Conservation (phyloP, 2,113 vertebrate species). For the Paramisgurnus dabryanus region DNA sequence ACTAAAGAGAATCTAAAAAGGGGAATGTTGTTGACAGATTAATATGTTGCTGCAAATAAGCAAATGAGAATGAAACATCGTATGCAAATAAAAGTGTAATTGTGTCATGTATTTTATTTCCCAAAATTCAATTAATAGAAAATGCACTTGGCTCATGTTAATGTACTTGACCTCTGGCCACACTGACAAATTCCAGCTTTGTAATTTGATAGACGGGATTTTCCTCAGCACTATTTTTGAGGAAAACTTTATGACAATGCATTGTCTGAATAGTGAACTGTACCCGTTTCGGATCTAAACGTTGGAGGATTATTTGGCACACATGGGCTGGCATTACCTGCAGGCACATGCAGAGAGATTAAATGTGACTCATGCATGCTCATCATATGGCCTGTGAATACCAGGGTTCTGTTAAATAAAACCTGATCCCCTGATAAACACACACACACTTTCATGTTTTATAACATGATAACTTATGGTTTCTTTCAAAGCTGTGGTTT, state of each 20-base stretch:
- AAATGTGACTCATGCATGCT: constrained; percentile 52
- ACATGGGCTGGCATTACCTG: constrained; percentile 54
- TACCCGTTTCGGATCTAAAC: constrained; percentile 8
- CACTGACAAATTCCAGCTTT: not conserved
- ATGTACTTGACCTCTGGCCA: not conserved
- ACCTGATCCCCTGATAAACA: constrained; percentile 16
- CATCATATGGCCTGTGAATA: constrained; percentile 45
- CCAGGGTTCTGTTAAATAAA: not conserved
- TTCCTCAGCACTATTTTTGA: not conserved
- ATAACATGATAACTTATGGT: not conserved
- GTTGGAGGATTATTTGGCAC: constrained; percentile 33
- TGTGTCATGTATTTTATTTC: too few species aligned
- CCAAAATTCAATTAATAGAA: not conserved
- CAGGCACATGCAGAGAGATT: constrained; percentile 45
- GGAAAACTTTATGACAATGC: not conserved
- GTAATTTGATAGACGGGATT: constrained; percentile 26
- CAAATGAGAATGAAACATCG: not conserved
- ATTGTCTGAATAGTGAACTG: constrained; percentile 2
- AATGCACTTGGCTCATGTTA: not conserved
- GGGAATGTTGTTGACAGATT: not conserved
- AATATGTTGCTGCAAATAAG: not conserved
- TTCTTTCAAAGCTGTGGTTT: not conserved
- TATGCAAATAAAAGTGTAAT: too few species aligned
- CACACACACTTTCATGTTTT: not conserved
- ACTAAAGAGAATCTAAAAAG: not conserved